Conservation (phyloP, 2,113 vertebrate genomes). For the Sinocyclocheilus maitianheensis region DNA sequence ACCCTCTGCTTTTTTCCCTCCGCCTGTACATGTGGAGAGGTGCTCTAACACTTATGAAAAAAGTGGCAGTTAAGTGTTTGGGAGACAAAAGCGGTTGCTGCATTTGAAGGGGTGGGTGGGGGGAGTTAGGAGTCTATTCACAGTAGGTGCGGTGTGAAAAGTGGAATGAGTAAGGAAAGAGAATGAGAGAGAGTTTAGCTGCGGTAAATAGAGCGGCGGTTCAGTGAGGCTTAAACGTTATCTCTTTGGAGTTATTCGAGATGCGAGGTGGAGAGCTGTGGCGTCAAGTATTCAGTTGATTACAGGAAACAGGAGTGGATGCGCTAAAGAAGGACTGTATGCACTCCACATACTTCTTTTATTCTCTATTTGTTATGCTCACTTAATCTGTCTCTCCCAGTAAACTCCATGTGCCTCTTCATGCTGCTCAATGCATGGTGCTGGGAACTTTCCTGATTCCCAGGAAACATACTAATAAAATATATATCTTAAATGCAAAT, state of each 20-base stretch:
- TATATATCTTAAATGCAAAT: background rate
- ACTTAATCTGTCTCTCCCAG: background rate
- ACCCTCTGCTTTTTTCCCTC: background rate
- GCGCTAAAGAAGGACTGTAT: background rate
- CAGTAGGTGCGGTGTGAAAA: constrained; percentile 24
- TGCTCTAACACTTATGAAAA: constrained; percentile 27
- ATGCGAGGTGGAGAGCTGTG: constrained; percentile 32
- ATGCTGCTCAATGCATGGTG: background rate
- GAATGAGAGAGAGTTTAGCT: constrained; percentile 5
- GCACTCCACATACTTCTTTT: background rate
- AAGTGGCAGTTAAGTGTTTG: constrained; percentile 40
- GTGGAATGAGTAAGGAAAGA: background rate
- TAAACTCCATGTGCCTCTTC: background rate
- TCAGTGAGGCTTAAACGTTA: constrained; percentile 16
- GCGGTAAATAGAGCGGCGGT: constrained; percentile 2
- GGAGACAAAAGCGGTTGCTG: constrained; percentile 34
- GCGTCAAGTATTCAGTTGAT: constrained; percentile 45
- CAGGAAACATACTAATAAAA: background rate
- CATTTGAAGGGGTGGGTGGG: background rate
- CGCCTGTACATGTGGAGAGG: constrained; percentile 25
- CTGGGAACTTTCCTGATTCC: background rate
- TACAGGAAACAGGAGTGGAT: constrained; percentile 22
- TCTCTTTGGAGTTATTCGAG: constrained; percentile 46
- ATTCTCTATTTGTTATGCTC: background rate
- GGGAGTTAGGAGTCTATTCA: constrained; percentile 41